Evolutionary conservation across 2,797 vertebrate species (phyloP), one percentile per base, ranked within the genome.

Genomic region (Aeoliscus strigatus): DNA sequence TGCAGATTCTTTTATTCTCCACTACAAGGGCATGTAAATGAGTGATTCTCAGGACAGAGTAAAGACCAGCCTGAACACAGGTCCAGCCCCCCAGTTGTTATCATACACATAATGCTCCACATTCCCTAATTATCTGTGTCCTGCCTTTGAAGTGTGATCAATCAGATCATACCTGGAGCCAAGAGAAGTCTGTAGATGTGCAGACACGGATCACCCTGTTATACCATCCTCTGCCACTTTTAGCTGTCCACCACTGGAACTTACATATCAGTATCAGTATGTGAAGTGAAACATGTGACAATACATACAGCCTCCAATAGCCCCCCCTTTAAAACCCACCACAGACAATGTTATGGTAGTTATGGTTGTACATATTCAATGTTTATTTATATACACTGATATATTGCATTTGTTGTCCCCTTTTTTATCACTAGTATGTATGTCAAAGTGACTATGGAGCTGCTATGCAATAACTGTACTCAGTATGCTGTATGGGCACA

Each of bases 91-190:
- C 41, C 51, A 58, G 76, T 84, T 73, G 58, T 68, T 66, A 66
- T 69, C 65, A 71, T 77, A 69, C 50, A 75, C 72, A 61, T 57
- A 44, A 81, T 67, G 46, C 55, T 87, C 85, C 82, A 84, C 83
- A 70, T 67, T 46, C 18, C 18, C 52, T 80, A 85, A 86, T 84
- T 60, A 83, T 80, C 79, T 59, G 73, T 60, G 73, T 83, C 73
- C 75, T 81, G 75, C 66, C 82, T 84, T 85, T 86, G 78, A 84
- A 77, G 75, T 82, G 69, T 29, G 73, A 85, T 85, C 84, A 84
- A 71, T 88, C 80, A 80, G 45, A 67, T 80, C 51, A 39, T 60
- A 83, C 79, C 84, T 87, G 79, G 78, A 79, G 75, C 73, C 70
- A 78, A 69, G 37, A 66, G 70, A 78, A 61, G 50, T 51, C 43